Conservation (phyloP, 2,113 vertebrate species). For the Cyphomyrus discorhynchus region DNA sequence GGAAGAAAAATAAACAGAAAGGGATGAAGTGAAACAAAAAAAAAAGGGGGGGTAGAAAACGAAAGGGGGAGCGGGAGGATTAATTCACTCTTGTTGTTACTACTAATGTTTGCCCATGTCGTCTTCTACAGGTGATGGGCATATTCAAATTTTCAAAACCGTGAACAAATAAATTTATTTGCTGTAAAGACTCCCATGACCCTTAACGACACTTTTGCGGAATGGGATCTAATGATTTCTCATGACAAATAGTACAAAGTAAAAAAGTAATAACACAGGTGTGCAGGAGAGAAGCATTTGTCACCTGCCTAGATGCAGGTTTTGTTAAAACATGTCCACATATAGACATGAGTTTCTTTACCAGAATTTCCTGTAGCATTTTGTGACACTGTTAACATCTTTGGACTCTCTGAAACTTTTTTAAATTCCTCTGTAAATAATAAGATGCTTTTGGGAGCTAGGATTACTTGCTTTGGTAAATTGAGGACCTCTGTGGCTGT, state of each 20-base stretch:
- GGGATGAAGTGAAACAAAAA: too few species aligned
- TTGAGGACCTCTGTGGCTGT: not conserved
- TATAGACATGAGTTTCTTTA: not conserved
- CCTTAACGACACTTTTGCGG: not conserved
- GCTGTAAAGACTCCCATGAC: not conserved
- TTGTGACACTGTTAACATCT: not conserved
- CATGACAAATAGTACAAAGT: not conserved
- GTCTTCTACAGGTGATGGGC: not conserved
- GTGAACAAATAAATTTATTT: not conserved
- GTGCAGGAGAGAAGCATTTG: not conserved
- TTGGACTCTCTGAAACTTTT: not conserved
- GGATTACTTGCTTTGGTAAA: not conserved
- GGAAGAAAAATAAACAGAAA: too few species aligned
- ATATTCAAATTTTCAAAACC: not conserved
- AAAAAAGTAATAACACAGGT: not conserved
- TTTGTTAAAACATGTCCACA: not conserved
- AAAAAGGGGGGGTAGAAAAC: too few species aligned
- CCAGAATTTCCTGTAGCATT: not conserved
- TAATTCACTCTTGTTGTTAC: not conserved
- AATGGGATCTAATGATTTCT: not conserved
- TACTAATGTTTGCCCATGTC: not conserved
- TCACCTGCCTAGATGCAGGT: not conserved
- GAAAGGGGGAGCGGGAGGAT: too few species aligned
- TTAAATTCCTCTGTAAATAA: not conserved
- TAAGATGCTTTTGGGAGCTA: not conserved